Evolutionary conservation across 1,140 invertebrate genomes (phyloP).

Genomic region (Euura lappo): DNA sequence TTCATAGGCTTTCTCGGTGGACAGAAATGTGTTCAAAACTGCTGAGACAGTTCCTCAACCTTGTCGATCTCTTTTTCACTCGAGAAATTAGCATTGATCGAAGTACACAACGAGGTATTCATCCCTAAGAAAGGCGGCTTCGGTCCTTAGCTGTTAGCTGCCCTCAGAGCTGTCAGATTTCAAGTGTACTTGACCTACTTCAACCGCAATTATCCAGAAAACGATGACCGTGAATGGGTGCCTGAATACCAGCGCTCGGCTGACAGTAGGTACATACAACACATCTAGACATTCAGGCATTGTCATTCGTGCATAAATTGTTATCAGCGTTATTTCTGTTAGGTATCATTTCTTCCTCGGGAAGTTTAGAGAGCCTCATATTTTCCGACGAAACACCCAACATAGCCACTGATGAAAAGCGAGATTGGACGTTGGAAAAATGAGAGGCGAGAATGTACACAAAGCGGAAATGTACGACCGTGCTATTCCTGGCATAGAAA

Average conservation of each 20-base stretch:
- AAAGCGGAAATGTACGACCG: conserved; percentile 6
- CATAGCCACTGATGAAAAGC: background rate
- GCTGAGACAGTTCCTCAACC: too few species aligned
- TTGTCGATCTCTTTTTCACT: too few species aligned
- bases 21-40: too few species aligned
- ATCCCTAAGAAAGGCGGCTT: background rate
- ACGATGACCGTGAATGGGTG: background rate
- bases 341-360: too few species aligned
- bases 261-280: background rate
- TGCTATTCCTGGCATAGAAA: conserved; percentile 3
- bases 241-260: background rate
- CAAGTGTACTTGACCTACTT: background rate
- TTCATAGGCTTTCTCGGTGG: too few species aligned
- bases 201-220: background rate
- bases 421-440: background rate
- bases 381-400: background rate
- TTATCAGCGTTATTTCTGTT: background rate
- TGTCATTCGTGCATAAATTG: background rate
- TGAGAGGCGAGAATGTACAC: too few species aligned
- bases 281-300: background rate
- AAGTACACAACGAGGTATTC: too few species aligned
- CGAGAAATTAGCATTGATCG: too few species aligned
- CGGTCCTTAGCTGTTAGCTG: background rate
- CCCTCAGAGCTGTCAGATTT: background rate
- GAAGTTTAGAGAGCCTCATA: background rate